Evolutionary conservation across 2,113 vertebrate species (phyloP).

Genomic region (Scalopus aquaticus): DNA sequence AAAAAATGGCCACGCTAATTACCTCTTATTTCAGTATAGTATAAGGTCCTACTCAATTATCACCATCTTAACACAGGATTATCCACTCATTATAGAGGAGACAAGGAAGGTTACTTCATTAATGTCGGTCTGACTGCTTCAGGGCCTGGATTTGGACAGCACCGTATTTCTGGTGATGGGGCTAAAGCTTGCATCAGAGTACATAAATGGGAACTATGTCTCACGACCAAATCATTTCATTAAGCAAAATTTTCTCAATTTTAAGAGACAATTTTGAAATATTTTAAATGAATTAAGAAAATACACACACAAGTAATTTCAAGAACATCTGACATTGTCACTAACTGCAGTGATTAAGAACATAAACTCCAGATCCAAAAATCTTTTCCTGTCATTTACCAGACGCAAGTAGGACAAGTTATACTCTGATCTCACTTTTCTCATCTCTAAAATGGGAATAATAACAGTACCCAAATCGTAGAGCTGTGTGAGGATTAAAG

Average conservation of each 20-base stretch:
- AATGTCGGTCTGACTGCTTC: background rate
- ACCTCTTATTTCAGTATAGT: background rate
- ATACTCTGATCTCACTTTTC: background rate
- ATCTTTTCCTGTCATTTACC: constrained; percentile 6
- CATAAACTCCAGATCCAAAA: background rate
- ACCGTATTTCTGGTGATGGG: background rate
- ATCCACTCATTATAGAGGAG: background rate
- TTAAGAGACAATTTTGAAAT: background rate
- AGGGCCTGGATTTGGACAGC: background rate
- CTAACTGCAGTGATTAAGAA: background rate
- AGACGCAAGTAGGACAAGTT: background rate
- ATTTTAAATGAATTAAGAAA: constrained; percentile 43
- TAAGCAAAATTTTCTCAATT: constrained; percentile 26
- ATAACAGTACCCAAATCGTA: constrained; percentile 5
- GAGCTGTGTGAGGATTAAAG: background rate
- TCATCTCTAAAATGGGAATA: constrained; percentile 29
- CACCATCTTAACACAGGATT: background rate
- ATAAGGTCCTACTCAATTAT: background rate
- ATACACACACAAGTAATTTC: constrained; percentile 38
- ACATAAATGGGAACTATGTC: background rate
- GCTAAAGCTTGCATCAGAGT: background rate
- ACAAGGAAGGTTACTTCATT: background rate
- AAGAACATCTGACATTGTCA: background rate
- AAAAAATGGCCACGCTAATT: constrained; percentile 39
- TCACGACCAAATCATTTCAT: constrained; percentile 29